Base-by-base conservation (phyloP, 1,140 invertebrate genomes). In the Saccostrea cuccullata region DNA sequence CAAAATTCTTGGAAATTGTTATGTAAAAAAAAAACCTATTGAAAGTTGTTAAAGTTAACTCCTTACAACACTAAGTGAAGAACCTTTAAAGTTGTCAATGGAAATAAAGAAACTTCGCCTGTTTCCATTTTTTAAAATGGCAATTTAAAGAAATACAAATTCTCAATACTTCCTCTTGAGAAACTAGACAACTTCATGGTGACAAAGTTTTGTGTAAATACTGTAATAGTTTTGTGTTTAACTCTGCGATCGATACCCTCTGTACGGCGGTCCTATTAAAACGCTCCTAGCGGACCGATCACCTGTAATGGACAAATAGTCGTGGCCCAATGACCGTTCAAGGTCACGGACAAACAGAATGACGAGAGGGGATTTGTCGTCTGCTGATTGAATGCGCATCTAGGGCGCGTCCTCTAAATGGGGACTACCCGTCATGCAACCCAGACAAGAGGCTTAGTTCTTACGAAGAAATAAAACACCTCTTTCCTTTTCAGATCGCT, bases 141-240 rank as follows among this genome's bases (percentile, higher is more conserved):
- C 47, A 47, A 47, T 47, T 47, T 47, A 0, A 1, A 2, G 6
- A 47, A 47, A 47, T 47, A 47, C 47, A 47, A 47, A 64, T 30
- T 13, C 13, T 36, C 23, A 77, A 77, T 23, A 30, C 70, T 77
- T 26, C 15, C 70, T 15, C 5, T 77, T 23, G 26, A 77, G 26
- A 77, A 77, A 30, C 70, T 77, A 30, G 23, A 26, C 30, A 17
- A 77, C 70, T 15, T 36, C 15, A 36, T 12, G 26, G 70, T 15
- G 70, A 13, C 70, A 11, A 77, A 36, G 70, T 77, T 77, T 77
- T 77, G 70, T 77, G 70, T 36, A 77, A 77, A 77, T 77, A 77
- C 30, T 30, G 30, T 30, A 77, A 77, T 36, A 36, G 23, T 0
- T 36, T 36, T 36, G 30, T 36, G 30, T 77, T 77, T 15, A 30